These are phyloP conservation scores for Sphaeramia orbicularis DNA, from an alignment of 2,797 vertebrate species.

Conservation along the genomic window DNA sequence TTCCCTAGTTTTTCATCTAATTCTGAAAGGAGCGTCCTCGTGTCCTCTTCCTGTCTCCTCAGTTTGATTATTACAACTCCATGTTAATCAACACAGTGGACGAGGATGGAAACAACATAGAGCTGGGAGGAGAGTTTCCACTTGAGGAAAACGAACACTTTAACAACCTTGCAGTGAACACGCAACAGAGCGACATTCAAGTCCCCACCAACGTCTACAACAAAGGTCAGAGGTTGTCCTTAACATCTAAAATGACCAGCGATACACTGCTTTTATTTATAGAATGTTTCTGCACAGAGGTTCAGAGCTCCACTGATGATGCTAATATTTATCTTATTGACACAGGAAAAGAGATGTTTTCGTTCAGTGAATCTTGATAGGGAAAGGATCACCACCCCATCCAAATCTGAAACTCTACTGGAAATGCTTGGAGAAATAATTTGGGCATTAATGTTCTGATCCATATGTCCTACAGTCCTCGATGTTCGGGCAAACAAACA, in stretches of 20 bases:
- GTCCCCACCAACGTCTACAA: constrained; percentile 98
- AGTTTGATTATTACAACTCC: constrained; percentile 98
- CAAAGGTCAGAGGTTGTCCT: constrained; percentile 86
- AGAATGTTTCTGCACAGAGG: too few species aligned
- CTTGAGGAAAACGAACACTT: constrained; percentile 96
- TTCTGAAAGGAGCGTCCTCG: background rate
- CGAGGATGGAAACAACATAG: constrained; percentile 88
- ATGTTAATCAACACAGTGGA: constrained; percentile 91
- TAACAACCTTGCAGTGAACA: constrained; percentile 93
- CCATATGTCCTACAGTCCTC: too few species aligned
- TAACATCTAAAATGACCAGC: background rate
- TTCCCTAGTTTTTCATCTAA: background rate
- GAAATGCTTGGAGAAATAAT: too few species aligned
- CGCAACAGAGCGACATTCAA: constrained; percentile 92
- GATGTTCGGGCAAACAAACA: too few species aligned
- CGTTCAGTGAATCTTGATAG: too few species aligned
- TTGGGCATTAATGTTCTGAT: too few species aligned
- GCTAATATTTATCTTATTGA: too few species aligned
- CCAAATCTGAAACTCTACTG: too few species aligned
- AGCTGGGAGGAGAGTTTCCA: constrained; percentile 92
- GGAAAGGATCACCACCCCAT: too few species aligned
- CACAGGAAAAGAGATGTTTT: too few species aligned
- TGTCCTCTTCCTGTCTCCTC: constrained; percentile 22
- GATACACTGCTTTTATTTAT: too few species aligned
- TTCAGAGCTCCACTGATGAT: too few species aligned